Base-by-base conservation (phyloP, 2,888 invertebrate species). In the Limenitis camilla region DNA sequence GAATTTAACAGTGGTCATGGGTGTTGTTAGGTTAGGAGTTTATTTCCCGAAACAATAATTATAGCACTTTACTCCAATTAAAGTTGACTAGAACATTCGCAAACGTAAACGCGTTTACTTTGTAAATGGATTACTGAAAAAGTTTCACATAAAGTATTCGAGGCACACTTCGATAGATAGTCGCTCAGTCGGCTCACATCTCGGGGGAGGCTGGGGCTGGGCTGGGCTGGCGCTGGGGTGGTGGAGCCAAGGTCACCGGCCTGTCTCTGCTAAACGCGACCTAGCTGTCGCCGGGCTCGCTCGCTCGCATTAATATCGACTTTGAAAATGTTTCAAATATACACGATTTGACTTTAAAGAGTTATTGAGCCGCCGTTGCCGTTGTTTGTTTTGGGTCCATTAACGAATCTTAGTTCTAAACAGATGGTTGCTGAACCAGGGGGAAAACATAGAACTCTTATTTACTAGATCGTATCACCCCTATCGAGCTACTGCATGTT, bases 221-320 rank as follows among this genome's bases (percentile, higher is more conserved):
- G 19, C 19, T 19, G 2, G 30, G 36, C 44, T 51, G 47, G 29
- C 53, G 64, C 52, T 58, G 60, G 52, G 53, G 41, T 50, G 47
- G 56, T 47, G 44, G 47, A 51, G 56, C 65, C 86, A 86, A 86
- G 85, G 86, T 85, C 85, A 70, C 78, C 83, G 80, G 76, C 81
- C 82, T 75, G 78, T 71, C 77, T 76, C 79, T 80, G 77, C 80
- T 75, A 74, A 76, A 75, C 72, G 65, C 80, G 81, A 79, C 78
- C 77, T 74, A 72, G 77, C 78, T 73, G 67, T 78, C 80, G 78
- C 76, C 74, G 72, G 72, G 72, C 65, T 72, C 68, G 68, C 67
- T 71, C 71, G 71, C 46, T 46, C 74, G 73, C 72, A 76, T 81
- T 75, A 76, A 77, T 76, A 77, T 76, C 70, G 71, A 76, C 72